Conservation (phyloP, 2,113 vertebrate species). For the Pollimyrus isidori region DNA sequence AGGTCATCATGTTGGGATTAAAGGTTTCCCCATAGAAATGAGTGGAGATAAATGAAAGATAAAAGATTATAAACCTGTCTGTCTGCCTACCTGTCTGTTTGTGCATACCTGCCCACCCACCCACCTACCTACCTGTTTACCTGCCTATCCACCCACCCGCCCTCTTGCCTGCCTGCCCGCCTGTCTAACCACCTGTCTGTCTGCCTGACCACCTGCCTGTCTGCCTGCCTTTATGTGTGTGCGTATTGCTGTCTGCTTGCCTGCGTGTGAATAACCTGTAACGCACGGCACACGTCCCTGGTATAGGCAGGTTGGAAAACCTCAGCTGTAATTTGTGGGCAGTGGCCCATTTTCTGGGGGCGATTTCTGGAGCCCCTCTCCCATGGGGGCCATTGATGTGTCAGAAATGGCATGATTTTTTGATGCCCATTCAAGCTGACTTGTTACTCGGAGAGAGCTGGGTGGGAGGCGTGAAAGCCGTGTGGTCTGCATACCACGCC, state of each 20-base stretch:
- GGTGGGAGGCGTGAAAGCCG: not conserved
- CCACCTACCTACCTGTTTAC: too few species aligned
- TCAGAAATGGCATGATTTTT: not conserved
- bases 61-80: not conserved
- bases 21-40: too few species aligned
- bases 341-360: not conserved
- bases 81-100: not conserved
- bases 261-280: not conserved
- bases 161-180: not conserved
- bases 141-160: too few species aligned
- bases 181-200: not conserved
- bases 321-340: not conserved
- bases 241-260: not conserved
- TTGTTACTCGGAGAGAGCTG: not conserved
- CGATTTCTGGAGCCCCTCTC: not conserved
- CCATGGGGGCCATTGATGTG: not conserved
- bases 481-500: too few species aligned
- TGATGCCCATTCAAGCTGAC: not conserved
- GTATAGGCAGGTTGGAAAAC: not conserved
- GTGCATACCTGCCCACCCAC: too few species aligned
- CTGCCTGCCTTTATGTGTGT: not conserved
- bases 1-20: too few species aligned
- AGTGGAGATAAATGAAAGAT: too few species aligned
- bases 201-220: too few species aligned
- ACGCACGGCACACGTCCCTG: not conserved